A percentile compares a stretch with the other conserved stretches of the same genome.
These are phyloP conservation scores for Sinelater perroti DNA, from an alignment of 2,888 invertebrate genomes.

Conservation along the genomic window DNA sequence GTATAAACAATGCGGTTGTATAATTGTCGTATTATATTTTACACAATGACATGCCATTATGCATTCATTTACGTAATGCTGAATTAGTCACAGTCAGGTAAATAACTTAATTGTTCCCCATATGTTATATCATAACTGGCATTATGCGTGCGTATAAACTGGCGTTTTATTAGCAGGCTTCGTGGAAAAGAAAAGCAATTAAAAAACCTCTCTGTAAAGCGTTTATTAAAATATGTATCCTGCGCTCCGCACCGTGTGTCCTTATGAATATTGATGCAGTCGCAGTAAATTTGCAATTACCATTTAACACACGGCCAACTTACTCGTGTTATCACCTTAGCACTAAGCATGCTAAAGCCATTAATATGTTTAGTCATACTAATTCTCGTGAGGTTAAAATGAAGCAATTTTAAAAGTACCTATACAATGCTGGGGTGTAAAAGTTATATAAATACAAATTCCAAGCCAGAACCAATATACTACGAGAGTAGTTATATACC, in stretches of 20 bases:
- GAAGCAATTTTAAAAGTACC: too few relatives aligned
- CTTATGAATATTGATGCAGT: neutral
- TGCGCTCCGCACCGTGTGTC: neutral
- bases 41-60: constrained; percentile 48
- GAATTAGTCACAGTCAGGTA: constrained; percentile 51
- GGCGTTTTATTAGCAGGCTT: constrained; percentile 27
- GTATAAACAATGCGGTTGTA: constrained; percentile 37
- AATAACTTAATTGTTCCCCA: constrained; percentile 49
- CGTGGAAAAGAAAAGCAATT: constrained; percentile 13
- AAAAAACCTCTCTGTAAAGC: constrained; percentile 4
- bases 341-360: too few relatives aligned
- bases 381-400: too few relatives aligned
- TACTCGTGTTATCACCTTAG: too few relatives aligned
- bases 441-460: too few relatives aligned
- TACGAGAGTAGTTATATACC: too few relatives aligned
- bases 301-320: too few relatives aligned
- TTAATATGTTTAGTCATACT: too few relatives aligned
- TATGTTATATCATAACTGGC: constrained; percentile 38
- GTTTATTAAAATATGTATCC: constrained; percentile 4
- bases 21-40: constrained; percentile 50
- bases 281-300: neutral
- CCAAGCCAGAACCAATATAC: too few relatives aligned
- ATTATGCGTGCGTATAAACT: constrained; percentile 33
- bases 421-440: too few relatives aligned
- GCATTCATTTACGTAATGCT: constrained; percentile 50